These are phyloP conservation scores for Oreochromis aureus DNA, from an alignment of 2,113 vertebrate genomes.

Conservation along the genomic window DNA sequence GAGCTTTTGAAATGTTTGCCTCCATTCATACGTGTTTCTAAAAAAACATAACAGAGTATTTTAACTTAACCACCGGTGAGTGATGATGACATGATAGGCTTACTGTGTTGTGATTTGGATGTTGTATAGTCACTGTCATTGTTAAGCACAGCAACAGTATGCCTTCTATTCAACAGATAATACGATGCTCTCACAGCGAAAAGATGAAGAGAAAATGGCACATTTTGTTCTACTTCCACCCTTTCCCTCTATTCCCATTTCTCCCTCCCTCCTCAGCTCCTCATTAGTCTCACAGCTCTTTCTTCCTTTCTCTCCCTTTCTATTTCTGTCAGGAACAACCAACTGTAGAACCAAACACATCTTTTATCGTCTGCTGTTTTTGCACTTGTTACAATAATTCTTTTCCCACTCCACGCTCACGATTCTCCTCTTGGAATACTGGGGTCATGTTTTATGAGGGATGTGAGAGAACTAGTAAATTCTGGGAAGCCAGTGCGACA, in stretches of 20 bases:
- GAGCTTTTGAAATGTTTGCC: not conserved
- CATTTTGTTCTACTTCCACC: constrained; percentile 56
- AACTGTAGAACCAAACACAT: constrained; percentile 23
- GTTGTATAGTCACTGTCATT: constrained; percentile 37
- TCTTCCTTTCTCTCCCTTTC: constrained; percentile 43
- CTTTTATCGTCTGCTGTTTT: constrained; percentile 60
- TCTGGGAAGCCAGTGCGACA: constrained; percentile 40
- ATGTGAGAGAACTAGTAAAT: constrained; percentile 54
- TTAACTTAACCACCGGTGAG: constrained; percentile 17
- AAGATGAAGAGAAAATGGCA: constrained; percentile 56
- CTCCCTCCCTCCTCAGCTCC: constrained; percentile 35
- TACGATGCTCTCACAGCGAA: constrained; percentile 26
- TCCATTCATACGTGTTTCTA: constrained; percentile 9
- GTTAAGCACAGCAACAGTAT: constrained; percentile 33
- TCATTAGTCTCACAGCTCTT: constrained; percentile 59
- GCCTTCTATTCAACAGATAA: constrained; percentile 40
- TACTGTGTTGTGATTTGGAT: constrained; percentile 34
- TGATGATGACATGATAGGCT: constrained; percentile 38
- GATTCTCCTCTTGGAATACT: constrained; percentile 57
- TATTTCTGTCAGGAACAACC: constrained; percentile 57
- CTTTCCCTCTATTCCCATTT: constrained; percentile 29
- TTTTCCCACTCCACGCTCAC: constrained; percentile 45
- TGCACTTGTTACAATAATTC: constrained; percentile 61
- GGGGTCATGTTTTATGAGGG: constrained; percentile 60
- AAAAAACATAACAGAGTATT: not conserved